These are phyloP conservation scores for Opisthograptis luteolata DNA, from an alignment of 2,888 invertebrate species.

Conservation along the genomic window DNA sequence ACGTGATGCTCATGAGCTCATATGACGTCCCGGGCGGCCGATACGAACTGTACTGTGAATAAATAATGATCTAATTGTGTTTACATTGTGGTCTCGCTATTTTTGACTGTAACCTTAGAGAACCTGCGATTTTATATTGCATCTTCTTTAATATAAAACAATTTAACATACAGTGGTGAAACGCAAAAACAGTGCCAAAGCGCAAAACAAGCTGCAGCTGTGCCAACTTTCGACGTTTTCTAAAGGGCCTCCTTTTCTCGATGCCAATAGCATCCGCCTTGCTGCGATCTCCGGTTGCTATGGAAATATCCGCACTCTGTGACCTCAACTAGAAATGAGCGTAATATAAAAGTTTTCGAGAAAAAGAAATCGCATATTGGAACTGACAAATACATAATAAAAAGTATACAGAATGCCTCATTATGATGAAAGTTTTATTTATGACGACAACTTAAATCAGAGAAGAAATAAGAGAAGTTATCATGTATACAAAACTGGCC, in stretches of 20 bases:
- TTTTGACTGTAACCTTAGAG: conserved; percentile 61
- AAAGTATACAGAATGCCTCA: conserved; percentile 69
- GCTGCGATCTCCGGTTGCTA: conserved; percentile 50
- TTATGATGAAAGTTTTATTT: conserved; percentile 81
- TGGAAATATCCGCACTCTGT: conserved; percentile 49
- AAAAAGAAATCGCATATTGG: conserved; percentile 4
- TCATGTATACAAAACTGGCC: conserved; percentile 78
- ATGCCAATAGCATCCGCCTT: conserved; percentile 50
- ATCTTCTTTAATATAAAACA: conserved; percentile 27
- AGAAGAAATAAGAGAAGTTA: conserved; percentile 80
- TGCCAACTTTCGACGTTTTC: conserved; percentile 73
- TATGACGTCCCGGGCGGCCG: conserved; percentile 53
- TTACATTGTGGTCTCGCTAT: conserved; percentile 64
- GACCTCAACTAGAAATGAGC: conserved; percentile 43
- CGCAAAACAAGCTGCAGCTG: conserved; percentile 42
- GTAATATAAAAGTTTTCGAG: conserved; percentile 2
- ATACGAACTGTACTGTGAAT: conserved; percentile 70
- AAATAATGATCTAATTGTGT: conserved; percentile 82
- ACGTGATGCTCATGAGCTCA: conserved; percentile 51
- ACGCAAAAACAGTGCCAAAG: conserved; percentile 38
- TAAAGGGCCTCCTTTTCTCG: conserved; percentile 70
- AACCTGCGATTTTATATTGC: conserved; percentile 28
- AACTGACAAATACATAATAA: conserved; percentile 2
- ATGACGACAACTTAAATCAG: conserved; percentile 78
- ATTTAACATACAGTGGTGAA: conserved; percentile 38